Base-by-base conservation (phyloP, 1,140 invertebrate genomes). In the Pseudoatta argentina region DNA sequence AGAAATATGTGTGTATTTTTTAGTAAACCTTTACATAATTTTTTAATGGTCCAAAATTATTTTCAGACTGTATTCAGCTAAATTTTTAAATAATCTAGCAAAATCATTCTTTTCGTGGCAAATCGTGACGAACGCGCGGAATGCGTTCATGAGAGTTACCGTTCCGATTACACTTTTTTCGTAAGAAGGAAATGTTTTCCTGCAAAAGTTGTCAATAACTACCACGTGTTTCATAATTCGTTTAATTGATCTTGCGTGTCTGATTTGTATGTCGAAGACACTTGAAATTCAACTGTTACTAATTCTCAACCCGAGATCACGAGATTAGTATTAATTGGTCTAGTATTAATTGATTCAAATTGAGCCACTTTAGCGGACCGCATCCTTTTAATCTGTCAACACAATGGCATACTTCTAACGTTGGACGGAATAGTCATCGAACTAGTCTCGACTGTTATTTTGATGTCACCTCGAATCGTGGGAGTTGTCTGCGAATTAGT, bases 281-380 rank as follows among this genome's bases (percentile, higher is more conserved):
- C 14, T 12, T 39, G 64, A 12, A 48, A 48, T 69, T 44, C n/a
- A 21, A 12, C 30, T n/a, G 63, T 44, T 44, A 67, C 10, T 1
- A 14, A 8, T 12, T 14, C n/a, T 21, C n/a, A 21, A 14, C 3
- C 34, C 30, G 64, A 5, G 64, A 21, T 39, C 30, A 21, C 18
- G 30, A n/a, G 34, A 66, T 66, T 66, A 34, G 16, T 39, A 39
- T 39, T 48, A 48, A 69, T 69, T 48, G 34, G 66, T 10, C 30
- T 39, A 66, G 44, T 48, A 44, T 69, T 63, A 63, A 63, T 63
- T 48, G 27, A 69, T 48, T 48, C 39, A 69, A 69, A 24, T 69
- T 48, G 39, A 24, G 39, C 66, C 66, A 48, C 39, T 48, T 48
- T 69, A 69, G 8, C 3, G 34, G 16, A 12, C 8, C 3, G 18